Percentiles rank a stretch among this genome's conserved stretches.
Evolutionary conservation across 2,888 invertebrate genomes (phyloP).

Genomic region (Sussaba pulchella): DNA sequence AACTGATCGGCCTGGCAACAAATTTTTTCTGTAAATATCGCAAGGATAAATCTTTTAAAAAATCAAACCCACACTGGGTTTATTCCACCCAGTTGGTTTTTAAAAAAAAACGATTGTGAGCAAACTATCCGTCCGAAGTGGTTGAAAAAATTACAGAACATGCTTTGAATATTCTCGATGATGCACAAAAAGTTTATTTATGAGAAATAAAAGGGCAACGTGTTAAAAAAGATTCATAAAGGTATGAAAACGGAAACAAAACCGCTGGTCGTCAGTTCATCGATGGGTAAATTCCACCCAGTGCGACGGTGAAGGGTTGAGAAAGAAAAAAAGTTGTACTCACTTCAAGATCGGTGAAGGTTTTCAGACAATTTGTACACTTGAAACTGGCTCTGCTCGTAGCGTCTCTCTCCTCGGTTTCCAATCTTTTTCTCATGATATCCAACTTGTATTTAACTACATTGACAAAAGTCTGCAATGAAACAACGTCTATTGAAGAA

Average conservation of each 20-base stretch:
- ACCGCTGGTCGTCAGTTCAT: no score
- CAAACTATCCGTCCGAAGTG: no score
- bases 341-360: slow-evolving; percentile 97
- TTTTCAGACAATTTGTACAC: slow-evolving; percentile 95
- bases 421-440: slow-evolving; percentile 97
- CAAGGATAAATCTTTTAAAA: not conserved
- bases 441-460: slow-evolving; percentile 99
- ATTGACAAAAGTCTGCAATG: slow-evolving; percentile 93
- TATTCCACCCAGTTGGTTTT: no score
- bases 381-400: slow-evolving; percentile 98
- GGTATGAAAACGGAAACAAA: no score
- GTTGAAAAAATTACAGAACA: no score
- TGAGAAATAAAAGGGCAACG: no score
- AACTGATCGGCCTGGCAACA: slow-evolving; percentile 91
- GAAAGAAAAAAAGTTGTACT: slow-evolving; percentile 69
- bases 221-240: no score
- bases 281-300: no score
- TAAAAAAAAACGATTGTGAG: no score
- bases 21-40: slow-evolving; percentile 25
- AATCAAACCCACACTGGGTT: not conserved
- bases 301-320: no score
- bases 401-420: slow-evolving; percentile 97
- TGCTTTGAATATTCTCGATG: no score
- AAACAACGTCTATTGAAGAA: slow-evolving; percentile 21
- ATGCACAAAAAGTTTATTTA: no score